phyloP scores from a whole-genome alignment of 30 jellyfish, hydroid and myxozoan genomes.

The Cassiopea xamachana region DNA sequence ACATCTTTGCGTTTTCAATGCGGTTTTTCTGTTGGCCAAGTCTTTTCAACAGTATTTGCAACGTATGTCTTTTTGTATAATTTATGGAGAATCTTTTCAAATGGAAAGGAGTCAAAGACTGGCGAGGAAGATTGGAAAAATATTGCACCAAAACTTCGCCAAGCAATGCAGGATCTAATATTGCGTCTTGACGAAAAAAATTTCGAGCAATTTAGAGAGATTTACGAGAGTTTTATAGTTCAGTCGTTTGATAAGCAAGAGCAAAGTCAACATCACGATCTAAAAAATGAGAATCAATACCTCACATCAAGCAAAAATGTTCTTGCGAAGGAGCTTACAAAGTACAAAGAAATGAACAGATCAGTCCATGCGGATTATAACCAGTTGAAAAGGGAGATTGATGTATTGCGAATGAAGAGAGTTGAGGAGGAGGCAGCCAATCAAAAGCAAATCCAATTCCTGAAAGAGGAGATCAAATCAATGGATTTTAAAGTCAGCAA shows the following conservation, averaged over 20 bases:
- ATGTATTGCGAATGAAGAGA: slow-evolving; percentile 31
- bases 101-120: background rate
- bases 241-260: slow-evolving; percentile 20
- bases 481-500: slow-evolving; percentile 8
- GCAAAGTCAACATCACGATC: background rate
- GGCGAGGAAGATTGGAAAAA: background rate
- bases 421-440: slow-evolving; percentile 42
- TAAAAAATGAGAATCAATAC: slow-evolving; percentile 15
- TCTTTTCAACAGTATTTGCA: slow-evolving; percentile 21
- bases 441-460: background rate
- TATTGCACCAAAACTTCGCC: slow-evolving; percentile 24
- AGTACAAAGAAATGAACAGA: slow-evolving; percentile 35
- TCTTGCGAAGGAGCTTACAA: slow-evolving; percentile 37
- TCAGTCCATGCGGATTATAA: slow-evolving; percentile 8
- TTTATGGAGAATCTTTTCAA: slow-evolving; percentile 10
- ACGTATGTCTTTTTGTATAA: slow-evolving; percentile 27
- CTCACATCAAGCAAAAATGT: slow-evolving; percentile 37
- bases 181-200: slow-evolving; percentile 53
- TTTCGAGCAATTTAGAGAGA: slow-evolving; percentile 46
- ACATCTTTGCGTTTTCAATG: background rate
- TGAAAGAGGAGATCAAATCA: slow-evolving; percentile 35
- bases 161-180: slow-evolving; percentile 66
- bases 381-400: slow-evolving; percentile 62
- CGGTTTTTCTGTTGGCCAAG: slow-evolving; percentile 2
- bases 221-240: slow-evolving; percentile 34